Conservation (phyloP, 92 coral and sea anemone genomes). For the Palythoa heliodiscus region DNA sequence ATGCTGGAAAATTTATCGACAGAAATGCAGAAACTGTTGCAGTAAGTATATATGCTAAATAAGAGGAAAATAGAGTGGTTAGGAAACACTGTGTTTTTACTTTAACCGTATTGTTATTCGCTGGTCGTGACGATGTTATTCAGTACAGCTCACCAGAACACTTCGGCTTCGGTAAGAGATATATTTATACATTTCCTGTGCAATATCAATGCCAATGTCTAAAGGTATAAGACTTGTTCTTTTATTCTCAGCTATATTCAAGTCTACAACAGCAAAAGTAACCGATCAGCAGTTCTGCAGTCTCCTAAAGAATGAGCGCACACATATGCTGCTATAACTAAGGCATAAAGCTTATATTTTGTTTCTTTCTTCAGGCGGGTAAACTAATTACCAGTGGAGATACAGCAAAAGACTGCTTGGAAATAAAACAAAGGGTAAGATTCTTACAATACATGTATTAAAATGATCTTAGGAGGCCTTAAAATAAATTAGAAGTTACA, state of each 20-base stretch:
- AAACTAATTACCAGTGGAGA: conserved; percentile 82
- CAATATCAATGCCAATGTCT: too few relatives aligned
- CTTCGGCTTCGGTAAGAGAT: too few relatives aligned
- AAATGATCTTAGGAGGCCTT: neutral
- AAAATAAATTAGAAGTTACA: neutral
- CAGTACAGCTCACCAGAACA: neutral
- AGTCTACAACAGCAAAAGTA: too few relatives aligned
- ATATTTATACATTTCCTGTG: too few relatives aligned
- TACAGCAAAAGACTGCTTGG: conserved; percentile 81
- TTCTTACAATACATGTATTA: neutral
- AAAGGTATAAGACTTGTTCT: too few relatives aligned
- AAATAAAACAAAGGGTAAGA: conserved; percentile 73
- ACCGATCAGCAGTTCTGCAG: too few relatives aligned
- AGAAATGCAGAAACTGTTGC: conserved; percentile 88
- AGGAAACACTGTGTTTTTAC: neutral
- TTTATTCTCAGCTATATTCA: too few relatives aligned
- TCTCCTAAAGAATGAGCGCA: too few relatives aligned
- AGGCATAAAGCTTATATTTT: neutral
- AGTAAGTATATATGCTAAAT: conserved; percentile 54
- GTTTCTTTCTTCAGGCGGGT: conserved; percentile 78
- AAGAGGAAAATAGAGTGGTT: neutral
- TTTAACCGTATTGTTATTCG: neutral
- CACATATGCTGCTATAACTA: neutral
- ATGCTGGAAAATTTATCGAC: conserved; percentile 89
- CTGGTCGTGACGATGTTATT: neutral